Evolutionary conservation across 2,888 invertebrate genomes (phyloP).

Genomic region (Mallateleia sp.): DNA sequence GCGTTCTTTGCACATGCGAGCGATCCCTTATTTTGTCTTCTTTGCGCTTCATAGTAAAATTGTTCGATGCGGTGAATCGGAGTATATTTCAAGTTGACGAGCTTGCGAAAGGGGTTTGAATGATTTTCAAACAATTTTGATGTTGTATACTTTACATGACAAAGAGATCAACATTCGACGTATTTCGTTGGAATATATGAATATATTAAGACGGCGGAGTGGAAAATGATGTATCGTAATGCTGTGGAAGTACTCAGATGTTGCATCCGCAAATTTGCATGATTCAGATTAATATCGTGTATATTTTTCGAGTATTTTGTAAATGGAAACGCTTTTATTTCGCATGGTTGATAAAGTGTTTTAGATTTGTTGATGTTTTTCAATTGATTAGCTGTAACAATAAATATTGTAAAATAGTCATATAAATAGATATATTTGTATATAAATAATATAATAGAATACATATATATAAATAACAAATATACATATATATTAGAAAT

Average conservation of each 20-base stretch:
- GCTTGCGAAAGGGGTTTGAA: conserved; percentile 11
- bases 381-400: no score
- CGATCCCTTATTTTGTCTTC: conserved; percentile 56
- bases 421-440: no score
- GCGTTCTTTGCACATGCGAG: conserved; percentile 52
- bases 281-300: no score
- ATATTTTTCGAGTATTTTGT: no score
- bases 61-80: conserved; percentile 1
- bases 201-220: conserved; percentile 27
- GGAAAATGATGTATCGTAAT: conserved; percentile 45
- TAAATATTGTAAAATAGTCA: no score
- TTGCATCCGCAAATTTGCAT: not conserved
- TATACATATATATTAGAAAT: no score
- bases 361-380: no score
- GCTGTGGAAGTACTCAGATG: conserved; percentile 6
- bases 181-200: conserved; percentile 33
- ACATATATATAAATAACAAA: no score
- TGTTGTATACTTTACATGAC: conserved; percentile 35
- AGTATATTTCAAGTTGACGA: conserved; percentile 14
- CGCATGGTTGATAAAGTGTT: no score
- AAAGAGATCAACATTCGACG: conserved; percentile 30
- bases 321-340: no score
- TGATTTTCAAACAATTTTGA: conserved; percentile 42
- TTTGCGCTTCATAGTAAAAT: conserved; percentile 25
- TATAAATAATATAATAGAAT: no score